Conservation (phyloP, 2,797 vertebrate genomes). For the Xiphorhynchus erythropygius region DNA sequence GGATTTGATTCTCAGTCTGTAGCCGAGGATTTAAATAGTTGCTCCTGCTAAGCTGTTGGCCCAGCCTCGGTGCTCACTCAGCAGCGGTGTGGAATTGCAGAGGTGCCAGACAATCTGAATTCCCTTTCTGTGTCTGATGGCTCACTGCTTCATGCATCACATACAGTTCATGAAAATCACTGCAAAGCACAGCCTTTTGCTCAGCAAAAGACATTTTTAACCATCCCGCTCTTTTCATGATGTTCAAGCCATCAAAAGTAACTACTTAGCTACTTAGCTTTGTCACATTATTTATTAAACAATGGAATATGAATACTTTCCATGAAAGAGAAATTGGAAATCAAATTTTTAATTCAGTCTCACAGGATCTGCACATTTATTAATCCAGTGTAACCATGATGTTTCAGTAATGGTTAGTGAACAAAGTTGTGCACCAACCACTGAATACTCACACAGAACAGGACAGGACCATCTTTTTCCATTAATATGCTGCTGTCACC, state of each 20-base stretch:
- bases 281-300: not conserved
- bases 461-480: not conserved
- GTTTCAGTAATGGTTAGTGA: not conserved
- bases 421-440: not conserved
- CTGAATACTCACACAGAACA: not conserved
- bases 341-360: not conserved
- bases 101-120: not conserved
- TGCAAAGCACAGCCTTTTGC: not conserved
- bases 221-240: not conserved
- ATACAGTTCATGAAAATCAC: not conserved
- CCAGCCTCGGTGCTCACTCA: not conserved
- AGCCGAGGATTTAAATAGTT: not conserved
- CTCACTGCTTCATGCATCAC: not conserved
- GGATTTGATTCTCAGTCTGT: not conserved
- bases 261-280: not conserved
- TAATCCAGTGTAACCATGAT: not conserved
- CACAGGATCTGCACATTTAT: not conserved
- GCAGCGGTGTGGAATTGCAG: not conserved
- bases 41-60: not conserved
- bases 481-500: not conserved
- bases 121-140: not conserved
- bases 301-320: not conserved
- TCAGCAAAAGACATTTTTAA: not conserved
- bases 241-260: not conserved
- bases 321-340: not conserved